phyloP scores from a whole-genome alignment of 2,888 invertebrate species.

The Agrochola lychnidis region DNA sequence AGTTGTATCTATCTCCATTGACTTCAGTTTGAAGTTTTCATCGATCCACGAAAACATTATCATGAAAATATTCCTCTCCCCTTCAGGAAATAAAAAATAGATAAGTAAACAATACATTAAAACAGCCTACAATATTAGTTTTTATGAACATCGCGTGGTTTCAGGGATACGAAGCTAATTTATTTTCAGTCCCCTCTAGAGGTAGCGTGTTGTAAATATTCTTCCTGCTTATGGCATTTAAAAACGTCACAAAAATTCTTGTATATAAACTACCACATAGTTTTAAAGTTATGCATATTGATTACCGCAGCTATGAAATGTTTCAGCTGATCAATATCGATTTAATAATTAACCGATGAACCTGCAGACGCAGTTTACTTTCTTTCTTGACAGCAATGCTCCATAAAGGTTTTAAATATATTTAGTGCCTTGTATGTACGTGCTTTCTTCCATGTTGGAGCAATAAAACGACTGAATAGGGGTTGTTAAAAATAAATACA shows the following conservation, averaged over 20 bases:
- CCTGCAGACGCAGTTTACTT: not conserved
- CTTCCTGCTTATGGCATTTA: constrained; percentile 15
- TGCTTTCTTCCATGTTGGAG: no score
- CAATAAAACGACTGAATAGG: not conserved
- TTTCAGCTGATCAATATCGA: constrained; percentile 15
- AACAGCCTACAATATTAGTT: constrained; percentile 11
- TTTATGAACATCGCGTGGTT: constrained; percentile 52
- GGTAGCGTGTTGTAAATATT: constrained; percentile 40
- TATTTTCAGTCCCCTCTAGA: constrained; percentile 35
- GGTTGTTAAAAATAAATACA: not conserved
- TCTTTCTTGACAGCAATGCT: not conserved
- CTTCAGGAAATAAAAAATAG: constrained; percentile 33
- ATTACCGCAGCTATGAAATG: not conserved
- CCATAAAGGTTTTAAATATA: not conserved
- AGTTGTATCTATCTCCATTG: not conserved
- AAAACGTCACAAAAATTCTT: constrained; percentile 23
- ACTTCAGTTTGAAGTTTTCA: not conserved
- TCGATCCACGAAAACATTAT: constrained; percentile 5
- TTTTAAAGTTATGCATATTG: constrained; percentile 15
- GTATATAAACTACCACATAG: not conserved
- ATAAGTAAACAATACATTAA: constrained; percentile 43
- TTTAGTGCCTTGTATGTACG: no score
- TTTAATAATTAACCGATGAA: constrained; percentile 7
- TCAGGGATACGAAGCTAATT: constrained; percentile 30
- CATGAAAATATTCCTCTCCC: constrained; percentile 4